Conservation (phyloP, 1,140 invertebrate genomes). For the Leptopilina boulardi region DNA sequence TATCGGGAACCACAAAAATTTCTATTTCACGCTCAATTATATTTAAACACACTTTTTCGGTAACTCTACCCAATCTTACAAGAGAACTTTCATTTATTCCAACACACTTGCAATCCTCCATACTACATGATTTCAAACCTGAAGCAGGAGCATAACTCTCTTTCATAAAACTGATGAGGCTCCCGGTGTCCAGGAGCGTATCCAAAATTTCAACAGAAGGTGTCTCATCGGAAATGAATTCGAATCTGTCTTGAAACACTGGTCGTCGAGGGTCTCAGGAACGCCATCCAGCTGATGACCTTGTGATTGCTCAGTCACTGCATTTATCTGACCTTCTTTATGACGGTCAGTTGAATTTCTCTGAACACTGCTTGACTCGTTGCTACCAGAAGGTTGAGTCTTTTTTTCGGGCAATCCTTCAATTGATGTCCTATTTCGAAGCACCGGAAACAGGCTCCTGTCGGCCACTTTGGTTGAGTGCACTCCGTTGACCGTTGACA, state of each 20-base stretch:
- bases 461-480: background rate
- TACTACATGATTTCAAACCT: background rate
- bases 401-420: background rate
- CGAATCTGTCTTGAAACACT: background rate
- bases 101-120: background rate
- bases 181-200: background rate
- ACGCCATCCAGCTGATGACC: background rate
- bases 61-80: background rate
- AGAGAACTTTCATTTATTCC: background rate
- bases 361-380: background rate
- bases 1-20: background rate
- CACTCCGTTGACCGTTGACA: background rate
- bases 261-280: background rate
- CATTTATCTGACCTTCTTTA: background rate
- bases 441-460: background rate
- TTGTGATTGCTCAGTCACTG: background rate
- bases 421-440: background rate
- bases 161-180: background rate
- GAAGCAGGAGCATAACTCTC: background rate
- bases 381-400: background rate
- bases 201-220: background rate
- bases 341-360: background rate
- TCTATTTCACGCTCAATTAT: slow-evolving; percentile 34
- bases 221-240: background rate
- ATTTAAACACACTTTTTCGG: background rate